These are phyloP conservation scores for Cheilosia vernalis DNA, from an alignment of 2,888 invertebrate species.

Conservation along the genomic window DNA sequence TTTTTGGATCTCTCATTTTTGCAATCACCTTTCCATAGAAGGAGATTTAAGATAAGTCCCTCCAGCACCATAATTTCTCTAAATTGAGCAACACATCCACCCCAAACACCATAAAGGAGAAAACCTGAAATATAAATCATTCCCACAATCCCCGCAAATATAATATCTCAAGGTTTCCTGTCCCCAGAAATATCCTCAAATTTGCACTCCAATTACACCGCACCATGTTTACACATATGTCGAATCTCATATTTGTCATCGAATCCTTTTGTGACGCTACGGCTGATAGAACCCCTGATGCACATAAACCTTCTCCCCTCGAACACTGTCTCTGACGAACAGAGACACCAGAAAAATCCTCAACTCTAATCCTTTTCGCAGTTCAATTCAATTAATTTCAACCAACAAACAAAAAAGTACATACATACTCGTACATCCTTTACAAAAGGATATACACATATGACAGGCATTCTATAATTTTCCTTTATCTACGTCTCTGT, in stretches of 20 bases:
- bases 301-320: not conserved
- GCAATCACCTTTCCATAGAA: no score
- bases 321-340: constrained; percentile 21
- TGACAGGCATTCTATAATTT: constrained; percentile 82
- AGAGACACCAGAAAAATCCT: constrained; percentile 56
- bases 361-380: constrained; percentile 29
- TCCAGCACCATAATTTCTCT: not conserved
- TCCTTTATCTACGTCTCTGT: constrained; percentile 65
- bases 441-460: constrained; percentile 71
- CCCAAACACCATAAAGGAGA: not conserved
- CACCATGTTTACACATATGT: constrained; percentile 83
- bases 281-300: constrained; percentile 17
- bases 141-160: constrained; percentile 31
- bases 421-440: constrained; percentile 23
- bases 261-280: constrained; percentile 78
- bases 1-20: no score
- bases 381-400: constrained; percentile 81
- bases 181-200: constrained; percentile 46
- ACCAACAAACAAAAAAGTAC: constrained; percentile 79
- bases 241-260: constrained; percentile 83
- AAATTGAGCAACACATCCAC: not conserved
- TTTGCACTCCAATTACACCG: constrained; percentile 82
- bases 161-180: not conserved
- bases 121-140: constrained; percentile 34
- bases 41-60: no score